phyloP scores from a whole-genome alignment of 1,140 invertebrate species.

The Nasonia longicornis region DNA sequence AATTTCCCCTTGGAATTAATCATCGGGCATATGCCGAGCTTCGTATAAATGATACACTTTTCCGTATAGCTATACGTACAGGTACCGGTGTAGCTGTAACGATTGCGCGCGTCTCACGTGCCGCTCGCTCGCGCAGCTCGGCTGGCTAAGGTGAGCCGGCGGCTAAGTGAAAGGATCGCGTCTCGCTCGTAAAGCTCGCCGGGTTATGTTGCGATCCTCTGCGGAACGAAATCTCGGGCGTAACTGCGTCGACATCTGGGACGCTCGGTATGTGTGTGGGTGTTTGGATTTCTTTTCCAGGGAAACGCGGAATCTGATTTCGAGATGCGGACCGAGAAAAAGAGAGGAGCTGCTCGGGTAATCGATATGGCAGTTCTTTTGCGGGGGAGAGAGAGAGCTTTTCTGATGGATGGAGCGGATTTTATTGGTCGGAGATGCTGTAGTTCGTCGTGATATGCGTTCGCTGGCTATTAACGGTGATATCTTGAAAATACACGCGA shows the following conservation, averaged over 20 bases:
- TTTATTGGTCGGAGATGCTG: too few relatives aligned
- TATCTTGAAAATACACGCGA: too few relatives aligned
- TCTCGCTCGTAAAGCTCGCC: conserved; percentile 28
- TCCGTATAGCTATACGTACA: not conserved
- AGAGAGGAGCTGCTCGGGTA: not conserved
- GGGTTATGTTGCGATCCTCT: conserved; percentile 13
- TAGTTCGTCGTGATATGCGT: too few relatives aligned
- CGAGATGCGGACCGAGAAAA: not conserved
- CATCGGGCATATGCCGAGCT: not conserved
- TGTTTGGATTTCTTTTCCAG: not conserved
- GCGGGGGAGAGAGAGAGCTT: too few relatives aligned
- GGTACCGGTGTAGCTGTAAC: not conserved
- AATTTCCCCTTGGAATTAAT: not conserved
- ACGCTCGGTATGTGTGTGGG: not conserved
- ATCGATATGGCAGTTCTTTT: not conserved
- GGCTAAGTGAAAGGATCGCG: conserved; percentile 27
- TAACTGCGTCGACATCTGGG: conserved; percentile 9
- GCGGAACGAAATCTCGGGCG: conserved; percentile 10
- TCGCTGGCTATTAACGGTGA: too few relatives aligned
- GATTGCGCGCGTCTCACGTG: not conserved
- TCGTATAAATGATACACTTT: not conserved
- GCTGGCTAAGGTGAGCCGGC: not conserved
- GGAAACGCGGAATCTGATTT: not conserved
- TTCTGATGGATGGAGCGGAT: too few relatives aligned
- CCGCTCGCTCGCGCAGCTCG: too few relatives aligned